These are phyloP conservation scores for Acronicta psi DNA, from an alignment of 2,888 invertebrate genomes.

Conservation along the genomic window DNA sequence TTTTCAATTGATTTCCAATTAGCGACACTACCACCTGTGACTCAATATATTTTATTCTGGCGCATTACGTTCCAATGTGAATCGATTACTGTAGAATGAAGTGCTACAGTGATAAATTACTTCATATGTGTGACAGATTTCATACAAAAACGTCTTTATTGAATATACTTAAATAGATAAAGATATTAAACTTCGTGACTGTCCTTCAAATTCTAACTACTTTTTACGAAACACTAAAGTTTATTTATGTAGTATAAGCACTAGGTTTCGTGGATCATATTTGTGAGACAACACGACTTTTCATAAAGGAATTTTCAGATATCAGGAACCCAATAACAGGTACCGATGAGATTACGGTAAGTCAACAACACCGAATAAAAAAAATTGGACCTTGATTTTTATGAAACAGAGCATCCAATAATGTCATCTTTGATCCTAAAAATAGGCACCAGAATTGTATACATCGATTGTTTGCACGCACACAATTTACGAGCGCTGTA, in stretches of 20 bases:
- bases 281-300: too few species aligned
- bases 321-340: too few species aligned
- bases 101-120: constrained; percentile 34
- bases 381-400: neutral
- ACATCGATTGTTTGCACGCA: constrained; percentile 22
- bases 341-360: too few species aligned
- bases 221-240: too few species aligned
- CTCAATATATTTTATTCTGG: constrained; percentile 38
- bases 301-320: too few species aligned
- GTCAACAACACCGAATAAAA: too few species aligned
- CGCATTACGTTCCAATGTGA: constrained; percentile 29
- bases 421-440: neutral
- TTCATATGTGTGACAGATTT: constrained; percentile 16
- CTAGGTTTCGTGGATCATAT: too few species aligned
- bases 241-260: too few species aligned
- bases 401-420: neutral
- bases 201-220: too few species aligned
- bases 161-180: too few species aligned
- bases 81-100: constrained; percentile 27
- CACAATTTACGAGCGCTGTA: constrained; percentile 18
- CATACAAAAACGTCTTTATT: neutral
- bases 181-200: too few species aligned
- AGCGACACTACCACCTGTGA: constrained; percentile 33
- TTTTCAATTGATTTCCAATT: constrained; percentile 51
- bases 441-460: constrained; percentile 3